A percentile compares a stretch with the other conserved stretches of the same genome.
Evolutionary conservation across 2,797 vertebrate genomes (phyloP).

Genomic region (Syncerus caffer): DNA sequence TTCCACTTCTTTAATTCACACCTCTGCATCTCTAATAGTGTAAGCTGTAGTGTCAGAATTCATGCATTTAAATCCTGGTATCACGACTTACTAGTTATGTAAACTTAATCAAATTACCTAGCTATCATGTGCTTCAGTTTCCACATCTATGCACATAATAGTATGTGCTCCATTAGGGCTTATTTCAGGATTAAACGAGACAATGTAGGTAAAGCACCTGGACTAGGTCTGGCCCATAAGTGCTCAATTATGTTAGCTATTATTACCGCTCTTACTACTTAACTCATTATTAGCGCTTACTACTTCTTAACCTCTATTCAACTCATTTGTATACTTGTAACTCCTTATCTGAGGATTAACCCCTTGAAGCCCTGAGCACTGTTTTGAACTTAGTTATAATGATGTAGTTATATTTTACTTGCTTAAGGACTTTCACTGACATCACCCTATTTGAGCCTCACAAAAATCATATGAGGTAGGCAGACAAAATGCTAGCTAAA

Average conservation of each 20-base stretch:
- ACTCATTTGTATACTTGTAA: neutral
- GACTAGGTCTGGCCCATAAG: neutral
- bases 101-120: neutral
- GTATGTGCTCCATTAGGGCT: neutral
- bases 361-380: neutral
- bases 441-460: constrained; percentile 5
- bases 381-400: neutral
- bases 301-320: neutral
- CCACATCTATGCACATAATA: neutral
- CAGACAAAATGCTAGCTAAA: neutral
- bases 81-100: neutral
- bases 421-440: neutral
- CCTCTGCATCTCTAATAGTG: neutral
- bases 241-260: neutral
- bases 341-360: neutral
- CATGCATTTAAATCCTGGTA: constrained; percentile 19
- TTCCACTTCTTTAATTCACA: neutral
- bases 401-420: neutral
- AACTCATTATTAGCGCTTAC: neutral
- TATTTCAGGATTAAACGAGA: constrained; percentile 21
- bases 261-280: neutral
- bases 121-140: neutral
- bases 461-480: neutral
- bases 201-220: neutral
- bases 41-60: constrained; percentile 11